Evolutionary conservation across 1,140 invertebrate species (phyloP).

Genomic region (Gonioctena quinquepunctata): DNA sequence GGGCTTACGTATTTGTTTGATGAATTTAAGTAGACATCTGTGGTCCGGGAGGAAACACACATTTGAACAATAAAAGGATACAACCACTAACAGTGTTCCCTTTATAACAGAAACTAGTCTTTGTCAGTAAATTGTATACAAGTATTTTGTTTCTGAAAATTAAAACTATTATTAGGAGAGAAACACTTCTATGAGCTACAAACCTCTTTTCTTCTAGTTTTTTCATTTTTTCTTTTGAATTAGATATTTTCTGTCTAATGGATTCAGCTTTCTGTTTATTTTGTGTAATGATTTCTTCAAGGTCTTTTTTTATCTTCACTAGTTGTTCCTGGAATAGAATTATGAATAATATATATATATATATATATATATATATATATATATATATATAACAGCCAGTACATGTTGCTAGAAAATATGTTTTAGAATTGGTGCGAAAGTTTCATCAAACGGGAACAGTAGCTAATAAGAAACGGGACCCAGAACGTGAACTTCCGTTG

Average conservation of each 20-base stretch:
- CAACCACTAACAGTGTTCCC: neutral
- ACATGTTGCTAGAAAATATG: too few relatives aligned
- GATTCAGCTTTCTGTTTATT: neutral
- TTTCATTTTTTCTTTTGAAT: neutral
- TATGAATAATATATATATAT: too few relatives aligned
- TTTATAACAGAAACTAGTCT: slow-evolving; percentile 12
- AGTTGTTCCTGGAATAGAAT: neutral
- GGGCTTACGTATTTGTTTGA: too few relatives aligned
- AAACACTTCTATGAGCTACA: too few relatives aligned
- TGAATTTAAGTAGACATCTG: too few relatives aligned
- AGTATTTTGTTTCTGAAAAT: slow-evolving; percentile 6
- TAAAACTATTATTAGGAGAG: neutral
- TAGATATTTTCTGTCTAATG: neutral
- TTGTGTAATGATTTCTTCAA: neutral
- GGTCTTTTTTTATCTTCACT: neutral
- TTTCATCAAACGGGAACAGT: too few relatives aligned
- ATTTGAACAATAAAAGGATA: too few relatives aligned
- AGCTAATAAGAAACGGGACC: too few relatives aligned
- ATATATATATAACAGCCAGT: too few relatives aligned
- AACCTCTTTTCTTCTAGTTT: neutral
- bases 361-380: too few relatives aligned
- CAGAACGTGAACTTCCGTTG: too few relatives aligned
- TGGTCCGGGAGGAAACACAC: neutral
- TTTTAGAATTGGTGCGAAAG: too few relatives aligned
- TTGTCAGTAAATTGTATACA: neutral